Conservation (phyloP, 2,797 vertebrate species). For the Scyliorhinus canicula region DNA sequence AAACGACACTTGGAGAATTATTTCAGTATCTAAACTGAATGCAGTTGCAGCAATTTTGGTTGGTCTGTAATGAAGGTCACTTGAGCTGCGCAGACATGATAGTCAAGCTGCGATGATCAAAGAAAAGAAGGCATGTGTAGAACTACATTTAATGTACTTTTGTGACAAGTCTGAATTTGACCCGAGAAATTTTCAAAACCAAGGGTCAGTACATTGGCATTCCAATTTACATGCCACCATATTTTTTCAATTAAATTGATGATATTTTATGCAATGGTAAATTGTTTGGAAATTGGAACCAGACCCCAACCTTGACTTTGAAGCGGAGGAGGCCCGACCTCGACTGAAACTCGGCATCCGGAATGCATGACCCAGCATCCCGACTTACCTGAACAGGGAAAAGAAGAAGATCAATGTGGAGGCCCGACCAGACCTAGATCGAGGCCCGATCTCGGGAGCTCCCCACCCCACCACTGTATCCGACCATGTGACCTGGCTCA, state of each 20-base stretch:
- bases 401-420: no score
- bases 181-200: not conserved
- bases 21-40: not conserved
- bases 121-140: not conserved
- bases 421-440: no score
- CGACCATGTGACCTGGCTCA: no score
- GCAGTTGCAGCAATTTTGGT: not conserved
- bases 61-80: not conserved
- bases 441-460: no score
- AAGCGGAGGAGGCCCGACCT: no score
- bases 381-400: no score
- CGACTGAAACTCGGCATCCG: no score
- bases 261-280: not conserved
- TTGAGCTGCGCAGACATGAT: not conserved
- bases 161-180: not conserved
- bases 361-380: no score
- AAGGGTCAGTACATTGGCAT: not conserved
- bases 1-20: not conserved
- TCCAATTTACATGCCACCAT: not conserved
- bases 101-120: not conserved
- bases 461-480: no score
- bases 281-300: not conserved
- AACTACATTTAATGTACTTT: not conserved
- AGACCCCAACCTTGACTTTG: no score
- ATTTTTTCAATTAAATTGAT: not conserved